phyloP scores from a whole-genome alignment of 92 coral and sea anemone genomes.

The Bergia sp. region DNA sequence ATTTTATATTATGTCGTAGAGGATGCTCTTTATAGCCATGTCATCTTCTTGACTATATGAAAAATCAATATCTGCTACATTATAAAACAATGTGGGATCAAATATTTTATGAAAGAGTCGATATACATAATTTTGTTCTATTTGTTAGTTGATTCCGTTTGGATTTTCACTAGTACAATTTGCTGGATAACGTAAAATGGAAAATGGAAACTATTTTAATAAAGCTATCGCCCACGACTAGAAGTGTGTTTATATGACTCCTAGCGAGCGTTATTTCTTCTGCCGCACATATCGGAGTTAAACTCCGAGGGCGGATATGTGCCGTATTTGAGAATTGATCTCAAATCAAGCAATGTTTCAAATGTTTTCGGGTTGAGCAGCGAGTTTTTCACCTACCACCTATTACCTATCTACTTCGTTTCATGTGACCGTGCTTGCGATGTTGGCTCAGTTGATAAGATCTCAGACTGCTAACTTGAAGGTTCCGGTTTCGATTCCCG shows the following conservation, averaged over 20 bases:
- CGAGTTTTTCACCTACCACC: too few relatives aligned
- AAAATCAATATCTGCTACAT: background rate
- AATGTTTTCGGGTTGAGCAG: too few relatives aligned
- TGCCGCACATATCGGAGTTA: too few relatives aligned
- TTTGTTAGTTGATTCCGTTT: background rate
- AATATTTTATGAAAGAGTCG: background rate
- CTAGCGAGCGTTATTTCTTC: background rate
- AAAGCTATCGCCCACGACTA: background rate
- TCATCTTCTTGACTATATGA: background rate
- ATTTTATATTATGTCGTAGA: background rate
- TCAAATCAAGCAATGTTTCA: too few relatives aligned
- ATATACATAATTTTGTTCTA: too few relatives aligned
- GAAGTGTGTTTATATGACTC: background rate
- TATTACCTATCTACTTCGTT: too few relatives aligned
- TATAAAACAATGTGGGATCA: background rate
- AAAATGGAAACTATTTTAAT: background rate
- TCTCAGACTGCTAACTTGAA: too few relatives aligned
- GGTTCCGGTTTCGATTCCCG: too few relatives aligned
- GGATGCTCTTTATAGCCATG: background rate
- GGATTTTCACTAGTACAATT: background rate
- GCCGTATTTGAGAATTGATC: too few relatives aligned
- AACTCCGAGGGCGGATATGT: too few relatives aligned
- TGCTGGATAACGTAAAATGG: background rate
- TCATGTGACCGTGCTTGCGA: too few relatives aligned
- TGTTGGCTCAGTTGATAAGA: too few relatives aligned